Conservation (phyloP, 2,797 vertebrate species). For the Nasua narica region DNA sequence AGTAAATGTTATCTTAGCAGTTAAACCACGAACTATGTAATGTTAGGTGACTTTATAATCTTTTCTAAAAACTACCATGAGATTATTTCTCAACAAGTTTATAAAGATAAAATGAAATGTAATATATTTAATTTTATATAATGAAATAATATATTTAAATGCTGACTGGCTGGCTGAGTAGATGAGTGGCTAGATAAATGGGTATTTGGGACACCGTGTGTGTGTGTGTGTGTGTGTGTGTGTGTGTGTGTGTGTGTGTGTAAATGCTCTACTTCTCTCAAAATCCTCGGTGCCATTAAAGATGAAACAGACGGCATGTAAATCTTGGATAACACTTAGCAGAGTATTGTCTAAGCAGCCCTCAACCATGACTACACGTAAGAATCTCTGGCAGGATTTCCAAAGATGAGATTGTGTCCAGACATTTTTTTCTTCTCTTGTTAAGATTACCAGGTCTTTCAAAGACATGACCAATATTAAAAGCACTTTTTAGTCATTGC, state of each 20-base stretch:
- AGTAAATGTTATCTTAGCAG: neutral
- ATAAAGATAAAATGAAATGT: neutral
- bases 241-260: rapidly evolving
- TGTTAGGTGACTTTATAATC: neutral
- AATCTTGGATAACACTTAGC: neutral
- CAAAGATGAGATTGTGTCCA: neutral
- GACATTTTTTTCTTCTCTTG: neutral
- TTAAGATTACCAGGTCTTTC: neutral
- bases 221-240: too few relatives aligned
- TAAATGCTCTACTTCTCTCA: neutral
- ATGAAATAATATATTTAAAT: too few relatives aligned
- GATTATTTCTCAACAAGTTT: conserved; percentile 31
- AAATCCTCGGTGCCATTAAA: neutral
- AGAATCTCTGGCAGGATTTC: neutral
- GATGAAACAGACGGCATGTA: neutral
- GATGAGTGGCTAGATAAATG: neutral
- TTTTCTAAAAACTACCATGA: neutral
- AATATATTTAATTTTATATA: too few relatives aligned
- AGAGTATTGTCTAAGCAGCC: neutral
- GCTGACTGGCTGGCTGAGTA: neutral
- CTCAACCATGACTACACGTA: neutral
- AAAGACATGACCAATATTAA: neutral
- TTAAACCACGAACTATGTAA: neutral
- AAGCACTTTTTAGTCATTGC: neutral
- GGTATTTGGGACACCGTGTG: neutral